Evolutionary conservation across 2,888 invertebrate genomes (phyloP), one percentile per base, ranked within the genome.

Genomic region (Bombylius major): DNA sequence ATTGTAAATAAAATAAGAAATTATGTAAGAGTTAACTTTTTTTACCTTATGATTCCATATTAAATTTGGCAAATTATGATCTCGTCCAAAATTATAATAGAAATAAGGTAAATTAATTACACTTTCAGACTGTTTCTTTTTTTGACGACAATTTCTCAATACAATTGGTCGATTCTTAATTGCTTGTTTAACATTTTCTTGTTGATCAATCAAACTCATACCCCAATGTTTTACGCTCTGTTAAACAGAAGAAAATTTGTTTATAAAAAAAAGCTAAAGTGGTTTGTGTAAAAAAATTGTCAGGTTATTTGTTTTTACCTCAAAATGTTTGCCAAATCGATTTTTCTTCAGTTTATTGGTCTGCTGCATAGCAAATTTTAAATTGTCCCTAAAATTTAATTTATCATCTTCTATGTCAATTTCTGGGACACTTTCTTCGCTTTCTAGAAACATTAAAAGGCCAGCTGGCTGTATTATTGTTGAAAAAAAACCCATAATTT

Each of bases 31-130:
- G 7, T 36, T 8, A 36, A 36, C 4, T 36, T 34, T 6, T 23
- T 69, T 70, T 65, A 89, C 90, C 75, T 95, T 96, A 69, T 95
- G 95, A 73, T 99, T 99, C 99, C 99, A 99, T 67, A 99, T 95
- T 47, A 99, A 80, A 77, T 98, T 96, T 1, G 98, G 93, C 71
- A 93, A 81, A 56, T 91, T 87, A 70, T 98, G 98, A 76, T 99
- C 96, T 68, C 84, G 83, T 68, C 84, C 84, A 75, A 99, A 99
- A 75, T 93, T 89, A 75, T 91, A 93, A 76, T 94, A 98, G 77
- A 99, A 97, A 62, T 93, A 78, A 53, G 85, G 82, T 91, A 75
- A 65, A 66, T 75, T 75, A 23, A 73, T 63, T 54, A 73, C 62
- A 13, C 63, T 61, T 31, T 75, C 75, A 1, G 65, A 64, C 23